Base-by-base conservation (phyloP, 2,113 vertebrate genomes). In the Mobula birostris region DNA sequence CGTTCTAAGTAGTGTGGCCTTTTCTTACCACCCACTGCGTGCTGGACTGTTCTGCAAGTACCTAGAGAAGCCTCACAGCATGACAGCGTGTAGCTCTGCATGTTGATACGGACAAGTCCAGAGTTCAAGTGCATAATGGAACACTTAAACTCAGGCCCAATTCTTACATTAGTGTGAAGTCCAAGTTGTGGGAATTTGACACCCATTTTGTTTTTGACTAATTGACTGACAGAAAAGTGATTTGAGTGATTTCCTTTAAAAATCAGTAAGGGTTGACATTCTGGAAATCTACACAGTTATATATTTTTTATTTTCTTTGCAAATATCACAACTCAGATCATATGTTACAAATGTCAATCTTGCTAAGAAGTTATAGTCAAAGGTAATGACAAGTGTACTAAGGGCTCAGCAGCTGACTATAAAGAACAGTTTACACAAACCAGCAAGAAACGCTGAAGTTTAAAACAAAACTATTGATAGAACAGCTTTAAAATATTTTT, bases 1-100 rank as follows among this genome's bases (percentile, higher is more conserved):
- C 66, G 85, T 93, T 74, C 68, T 21, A 48, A 93, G 36, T 2
- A 56, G 40, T 48, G 9, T 74, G 91, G 91, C 68, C 21, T 88
- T 88, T 92, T 17, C 21, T 74, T n/a, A 93, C 91, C 91, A 93
- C 70, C 91, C 21, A 93, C 68, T 27, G 32, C 74, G 91, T 74
- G 36, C 70, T 93, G 66, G 68, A 48, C 91, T 74, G 32, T 93
- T 93, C 91, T 93, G 91, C 32, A 74, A 66, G 74, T 93, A 93
- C 19, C 91, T 24, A 74, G 70, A 93, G 40, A 48, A 40, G 68
- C 48, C 91, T 56, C 63, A 5, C 70, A 93, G 40, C 91, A 7
- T 32, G 61, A 88, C 27, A 27, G 8, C 36, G 27, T 93, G 68
- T 27, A 74, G 90, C 90, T 93, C 32, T 88, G 68, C 66, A 93